These are phyloP conservation scores for Pagetopsis macropterus DNA, from an alignment of 2,797 vertebrate genomes.

Conservation along the genomic window DNA sequence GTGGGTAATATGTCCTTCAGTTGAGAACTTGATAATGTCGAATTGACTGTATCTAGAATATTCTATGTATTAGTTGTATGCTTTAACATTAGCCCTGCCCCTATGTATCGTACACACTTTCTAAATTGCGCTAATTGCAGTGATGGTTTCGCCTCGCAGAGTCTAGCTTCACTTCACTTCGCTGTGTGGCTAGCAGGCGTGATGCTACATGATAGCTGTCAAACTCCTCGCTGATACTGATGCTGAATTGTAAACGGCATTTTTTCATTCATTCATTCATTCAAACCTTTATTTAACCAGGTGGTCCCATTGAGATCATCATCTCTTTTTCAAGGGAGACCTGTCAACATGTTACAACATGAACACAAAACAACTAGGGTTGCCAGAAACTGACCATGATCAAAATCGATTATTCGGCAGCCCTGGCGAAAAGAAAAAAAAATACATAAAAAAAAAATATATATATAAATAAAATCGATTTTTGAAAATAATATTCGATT, in stretches of 20 bases:
- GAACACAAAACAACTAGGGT: no score
- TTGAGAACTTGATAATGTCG: not conserved
- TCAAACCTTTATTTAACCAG: no score
- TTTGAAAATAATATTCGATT: no score
- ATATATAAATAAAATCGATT: no score
- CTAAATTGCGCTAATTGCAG: not conserved
- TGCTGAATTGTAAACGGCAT: not conserved
- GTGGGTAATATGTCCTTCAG: not conserved
- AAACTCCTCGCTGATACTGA: constrained; percentile 24
- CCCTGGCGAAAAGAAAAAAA: no score
- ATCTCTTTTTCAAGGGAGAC: no score
- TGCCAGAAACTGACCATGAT: no score
- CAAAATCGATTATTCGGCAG: no score
- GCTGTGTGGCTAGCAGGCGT: not conserved
- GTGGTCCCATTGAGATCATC: no score
- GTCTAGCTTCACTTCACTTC: not conserved
- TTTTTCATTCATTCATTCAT: no score
- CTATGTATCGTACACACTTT: fast-evolving
- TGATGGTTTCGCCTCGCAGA: not conserved
- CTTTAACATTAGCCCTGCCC: not conserved
- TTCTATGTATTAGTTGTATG: fast-evolving
- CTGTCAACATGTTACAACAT: no score
- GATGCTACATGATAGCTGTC: constrained; percentile 45
- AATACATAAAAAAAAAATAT: no score
- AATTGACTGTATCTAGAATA: not conserved